phyloP scores from a whole-genome alignment of 2,797 vertebrate genomes.

The Bryconaethiops microstoma region DNA sequence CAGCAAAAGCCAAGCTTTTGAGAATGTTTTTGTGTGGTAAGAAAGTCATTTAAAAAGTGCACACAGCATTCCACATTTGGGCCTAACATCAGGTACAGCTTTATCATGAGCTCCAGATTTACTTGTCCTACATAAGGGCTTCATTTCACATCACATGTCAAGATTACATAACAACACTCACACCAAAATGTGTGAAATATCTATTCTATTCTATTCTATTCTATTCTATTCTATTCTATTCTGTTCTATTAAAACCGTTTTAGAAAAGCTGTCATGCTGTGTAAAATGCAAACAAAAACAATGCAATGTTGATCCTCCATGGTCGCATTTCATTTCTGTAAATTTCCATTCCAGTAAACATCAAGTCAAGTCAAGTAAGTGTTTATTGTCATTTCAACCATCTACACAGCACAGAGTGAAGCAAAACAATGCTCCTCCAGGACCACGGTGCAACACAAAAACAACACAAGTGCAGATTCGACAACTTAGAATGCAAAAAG shows the following conservation, averaged over 20 bases:
- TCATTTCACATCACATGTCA: neutral
- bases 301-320: too few species aligned
- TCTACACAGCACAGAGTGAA: too few species aligned
- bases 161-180: slow-evolving; percentile 4
- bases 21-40: too few species aligned
- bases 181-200: slow-evolving; percentile 1
- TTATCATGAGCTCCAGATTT: slow-evolving; percentile 13
- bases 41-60: neutral
- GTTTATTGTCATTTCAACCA: too few species aligned
- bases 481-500: neutral
- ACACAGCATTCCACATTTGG: neutral
- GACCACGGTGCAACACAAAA: too few species aligned
- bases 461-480: too few species aligned
- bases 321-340: neutral
- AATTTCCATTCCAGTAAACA: neutral
- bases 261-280: too few species aligned
- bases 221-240: neutral
- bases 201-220: neutral
- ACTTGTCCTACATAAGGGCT: slow-evolving; percentile 10
- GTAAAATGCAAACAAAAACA: too few species aligned
- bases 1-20: too few species aligned
- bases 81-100: neutral
- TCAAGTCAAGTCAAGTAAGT: too few species aligned
- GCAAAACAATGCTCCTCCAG: too few species aligned
- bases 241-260: too few species aligned